Evolutionary conservation across 2,113 vertebrate genomes (phyloP), one percentile per base, ranked within the genome.

Genomic region (Fregata magnificens): DNA sequence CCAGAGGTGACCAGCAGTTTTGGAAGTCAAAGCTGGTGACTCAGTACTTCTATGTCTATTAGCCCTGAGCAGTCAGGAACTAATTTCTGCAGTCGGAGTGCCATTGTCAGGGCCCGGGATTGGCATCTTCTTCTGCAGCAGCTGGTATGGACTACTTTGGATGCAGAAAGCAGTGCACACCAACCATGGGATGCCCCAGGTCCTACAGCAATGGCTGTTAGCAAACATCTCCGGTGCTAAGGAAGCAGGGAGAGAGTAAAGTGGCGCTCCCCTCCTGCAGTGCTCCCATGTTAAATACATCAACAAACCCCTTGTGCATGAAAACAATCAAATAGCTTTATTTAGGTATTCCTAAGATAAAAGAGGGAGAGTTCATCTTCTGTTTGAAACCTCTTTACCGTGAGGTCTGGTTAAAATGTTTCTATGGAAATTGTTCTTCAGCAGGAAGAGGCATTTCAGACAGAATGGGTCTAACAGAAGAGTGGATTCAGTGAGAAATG

Each of bases 231-330:
- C 63, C 13, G 6, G 20, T 82, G 49, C 36, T 44, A 67, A 90
- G 42, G 13, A 58, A 62, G 45, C 20, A 87, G 40, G 26, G 66
- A 67, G 49, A 71, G 32, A 65, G 11, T 38, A 61, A 58, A 78
- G 31, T 1, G 1, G 18, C 0, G 0, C 22, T 84, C 16, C 13
- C 21, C 31, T 87, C 7, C 24, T 49, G 87, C 34, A 45, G 2
- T 7, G 4, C 14, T 82, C 38, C 26, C 4, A 0, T 66, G 56
- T 45, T 29, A 34, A 70, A n/a, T 15, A n/a, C 18, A 67, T 45
- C 38, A 82, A 59, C 47, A 71, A 79, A 88, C 36, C 9, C 10
- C n/a, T 50, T 66, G 15, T 50, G 25, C 22, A 5, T 53, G n/a
- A 79, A 76, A 71, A 40, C 25, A 79, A 49, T 10, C 14, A 85